phyloP scores from a whole-genome alignment of 2,113 vertebrate genomes.

The Dasypus novemcinctus region DNA sequence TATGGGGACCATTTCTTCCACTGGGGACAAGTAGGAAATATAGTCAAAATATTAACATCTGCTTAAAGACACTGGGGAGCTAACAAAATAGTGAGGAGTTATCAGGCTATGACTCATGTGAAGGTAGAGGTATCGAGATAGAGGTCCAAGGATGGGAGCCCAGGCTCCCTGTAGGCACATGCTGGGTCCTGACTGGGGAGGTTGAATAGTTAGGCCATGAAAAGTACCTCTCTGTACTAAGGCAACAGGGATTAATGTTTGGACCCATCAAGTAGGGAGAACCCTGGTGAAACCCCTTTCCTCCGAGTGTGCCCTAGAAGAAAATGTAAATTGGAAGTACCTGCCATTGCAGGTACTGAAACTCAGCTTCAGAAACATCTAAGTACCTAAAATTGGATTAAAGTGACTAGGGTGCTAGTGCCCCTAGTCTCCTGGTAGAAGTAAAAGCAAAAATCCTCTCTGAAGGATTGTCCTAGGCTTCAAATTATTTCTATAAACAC shows the following conservation, averaged over 20 bases:
- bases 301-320: neutral
- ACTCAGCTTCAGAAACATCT: slow-evolving; percentile 10
- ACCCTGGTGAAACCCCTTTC: neutral
- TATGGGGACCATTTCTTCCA: neutral
- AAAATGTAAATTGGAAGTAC: neutral
- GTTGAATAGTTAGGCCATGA: neutral
- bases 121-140: neutral
- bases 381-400: neutral
- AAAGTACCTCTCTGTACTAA: neutral
- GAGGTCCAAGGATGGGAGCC: neutral
- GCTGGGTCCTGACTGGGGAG: neutral
- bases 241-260: neutral
- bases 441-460: neutral
- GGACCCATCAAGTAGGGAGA: neutral
- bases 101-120: neutral
- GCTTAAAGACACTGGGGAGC: neutral
- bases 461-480: neutral
- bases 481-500: neutral
- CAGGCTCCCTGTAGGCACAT: neutral
- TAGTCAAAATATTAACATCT: neutral
- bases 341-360: neutral
- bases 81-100: neutral
- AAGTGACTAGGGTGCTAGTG: neutral
- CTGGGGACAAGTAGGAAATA: slow-evolving; percentile 23
- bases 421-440: neutral